Evolutionary conservation across 2,797 vertebrate species (phyloP).

Genomic region (Pantherophis alleghaniensis): DNA sequence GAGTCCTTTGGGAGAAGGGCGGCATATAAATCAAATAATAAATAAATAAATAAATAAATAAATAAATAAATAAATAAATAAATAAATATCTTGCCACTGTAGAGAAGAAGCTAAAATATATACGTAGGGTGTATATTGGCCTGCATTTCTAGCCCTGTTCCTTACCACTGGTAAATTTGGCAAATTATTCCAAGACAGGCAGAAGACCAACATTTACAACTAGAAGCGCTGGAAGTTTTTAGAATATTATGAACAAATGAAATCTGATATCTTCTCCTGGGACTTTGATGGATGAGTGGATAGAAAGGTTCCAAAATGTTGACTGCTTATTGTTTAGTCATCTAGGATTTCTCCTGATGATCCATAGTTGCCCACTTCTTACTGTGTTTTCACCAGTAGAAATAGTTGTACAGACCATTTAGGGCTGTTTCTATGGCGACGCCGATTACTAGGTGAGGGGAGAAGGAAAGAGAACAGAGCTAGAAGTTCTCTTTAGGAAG

Average conservation of each 20-base stretch:
- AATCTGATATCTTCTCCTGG: neutral
- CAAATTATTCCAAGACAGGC: neutral
- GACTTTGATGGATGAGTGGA: neutral
- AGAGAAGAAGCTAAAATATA: neutral
- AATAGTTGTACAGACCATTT: neutral
- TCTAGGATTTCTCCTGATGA: neutral
- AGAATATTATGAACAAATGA: neutral
- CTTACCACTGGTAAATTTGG: neutral
- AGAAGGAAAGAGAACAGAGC: neutral
- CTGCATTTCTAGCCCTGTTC: neutral
- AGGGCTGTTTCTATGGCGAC: constrained; percentile 12
- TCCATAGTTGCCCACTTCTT: neutral
- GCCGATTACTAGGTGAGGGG: neutral
- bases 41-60: too few species aligned
- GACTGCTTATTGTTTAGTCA: neutral
- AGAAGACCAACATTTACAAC: neutral
- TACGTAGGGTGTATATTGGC: neutral
- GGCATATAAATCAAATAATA: too few species aligned
- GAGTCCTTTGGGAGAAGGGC: too few species aligned
- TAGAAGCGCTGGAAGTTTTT: neutral
- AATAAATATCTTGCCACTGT: neutral
- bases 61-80: too few species aligned
- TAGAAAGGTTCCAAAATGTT: neutral
- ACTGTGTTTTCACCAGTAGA: neutral
- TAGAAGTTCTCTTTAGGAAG: constrained; percentile 9